These are phyloP conservation scores for Drosophila kepulauana DNA, from an alignment of 1,140 invertebrate genomes.

Conservation along the genomic window DNA sequence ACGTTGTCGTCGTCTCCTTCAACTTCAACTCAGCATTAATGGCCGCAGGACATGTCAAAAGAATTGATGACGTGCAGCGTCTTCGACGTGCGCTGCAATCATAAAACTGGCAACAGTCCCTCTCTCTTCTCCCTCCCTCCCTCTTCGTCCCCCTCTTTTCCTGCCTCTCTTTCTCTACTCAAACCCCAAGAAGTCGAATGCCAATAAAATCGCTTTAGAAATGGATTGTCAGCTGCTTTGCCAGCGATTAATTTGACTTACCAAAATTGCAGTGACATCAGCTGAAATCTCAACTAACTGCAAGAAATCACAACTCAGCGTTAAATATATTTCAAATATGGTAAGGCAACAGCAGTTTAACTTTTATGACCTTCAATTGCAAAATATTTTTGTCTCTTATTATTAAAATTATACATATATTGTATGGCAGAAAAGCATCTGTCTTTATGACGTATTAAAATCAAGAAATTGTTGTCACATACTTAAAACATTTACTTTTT, in stretches of 20 bases:
- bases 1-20: conserved; percentile 40
- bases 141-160: too few relatives aligned
- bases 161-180: background rate
- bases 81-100: conserved; percentile 71
- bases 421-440: too few relatives aligned
- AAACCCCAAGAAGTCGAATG: conserved; percentile 23
- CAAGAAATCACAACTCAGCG: background rate
- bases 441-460: too few relatives aligned
- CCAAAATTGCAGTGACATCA: conserved; percentile 23
- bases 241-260: conserved; percentile 53
- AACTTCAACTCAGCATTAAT: conserved; percentile 48
- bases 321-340: too few relatives aligned
- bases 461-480: too few relatives aligned
- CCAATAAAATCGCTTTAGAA: conserved; percentile 51
- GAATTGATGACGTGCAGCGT: conserved; percentile 70
- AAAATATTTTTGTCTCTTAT: too few relatives aligned
- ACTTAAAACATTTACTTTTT: too few relatives aligned
- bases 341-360: too few relatives aligned
- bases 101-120: conserved; percentile 51
- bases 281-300: conserved; percentile 4
- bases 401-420: too few relatives aligned
- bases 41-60: conserved; percentile 71
- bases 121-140: background rate
- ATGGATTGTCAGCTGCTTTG: conserved; percentile 51
- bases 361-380: too few relatives aligned